Conservation (phyloP, 2,113 vertebrate species). For the Alces alces region DNA sequence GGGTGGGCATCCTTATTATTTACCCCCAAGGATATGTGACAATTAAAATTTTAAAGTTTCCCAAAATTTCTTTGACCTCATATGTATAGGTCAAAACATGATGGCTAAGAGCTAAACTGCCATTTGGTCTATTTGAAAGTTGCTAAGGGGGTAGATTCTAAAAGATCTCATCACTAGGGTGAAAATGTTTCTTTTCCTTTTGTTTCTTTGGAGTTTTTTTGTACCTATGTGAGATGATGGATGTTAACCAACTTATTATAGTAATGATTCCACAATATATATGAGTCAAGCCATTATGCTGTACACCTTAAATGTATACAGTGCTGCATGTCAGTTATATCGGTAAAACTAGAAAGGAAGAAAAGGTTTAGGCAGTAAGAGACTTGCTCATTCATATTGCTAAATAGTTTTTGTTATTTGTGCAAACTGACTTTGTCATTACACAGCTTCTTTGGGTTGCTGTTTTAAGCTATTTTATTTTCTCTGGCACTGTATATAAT, state of each 20-base stretch:
- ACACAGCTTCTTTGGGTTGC: background rate
- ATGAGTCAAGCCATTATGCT: background rate
- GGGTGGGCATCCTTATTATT: background rate
- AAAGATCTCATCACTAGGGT: background rate
- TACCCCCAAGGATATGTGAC: background rate
- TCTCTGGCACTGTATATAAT: background rate
- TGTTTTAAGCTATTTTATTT: background rate
- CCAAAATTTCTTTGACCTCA: background rate
- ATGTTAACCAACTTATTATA: background rate
- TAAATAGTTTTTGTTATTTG: background rate
- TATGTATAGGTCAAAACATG: background rate
- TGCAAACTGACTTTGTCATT: background rate
- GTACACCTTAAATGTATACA: background rate
- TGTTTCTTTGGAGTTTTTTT: background rate
- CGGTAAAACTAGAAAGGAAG: background rate
- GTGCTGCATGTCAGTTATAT: background rate
- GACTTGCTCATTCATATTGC: background rate
- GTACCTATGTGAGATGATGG: background rate
- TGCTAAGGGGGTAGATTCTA: background rate
- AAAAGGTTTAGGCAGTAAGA: background rate
- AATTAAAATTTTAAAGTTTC: background rate
- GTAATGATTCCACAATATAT: background rate
- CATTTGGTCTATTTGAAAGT: background rate
- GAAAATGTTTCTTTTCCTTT: background rate
- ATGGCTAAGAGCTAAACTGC: background rate